These are phyloP conservation scores for Grammomys dolichurus DNA, from an alignment of 2,113 vertebrate species.

Conservation along the genomic window DNA sequence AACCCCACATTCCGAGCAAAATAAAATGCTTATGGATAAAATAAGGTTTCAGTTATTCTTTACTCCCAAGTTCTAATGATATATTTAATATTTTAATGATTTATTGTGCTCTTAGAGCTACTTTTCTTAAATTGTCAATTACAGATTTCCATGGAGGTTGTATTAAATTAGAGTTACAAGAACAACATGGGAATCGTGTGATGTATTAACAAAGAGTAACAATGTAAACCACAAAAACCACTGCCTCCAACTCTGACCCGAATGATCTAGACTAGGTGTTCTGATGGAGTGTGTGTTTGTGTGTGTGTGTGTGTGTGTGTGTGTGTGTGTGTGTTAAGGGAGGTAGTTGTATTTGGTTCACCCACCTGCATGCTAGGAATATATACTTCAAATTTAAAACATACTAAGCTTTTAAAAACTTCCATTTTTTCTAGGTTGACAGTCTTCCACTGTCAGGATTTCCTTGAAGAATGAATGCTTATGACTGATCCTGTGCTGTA, in stretches of 20 bases:
- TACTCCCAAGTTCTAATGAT: neutral
- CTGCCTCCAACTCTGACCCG: conserved; percentile 33
- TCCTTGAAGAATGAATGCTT: neutral
- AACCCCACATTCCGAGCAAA: neutral
- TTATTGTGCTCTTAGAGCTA: neutral
- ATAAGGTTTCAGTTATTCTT: neutral
- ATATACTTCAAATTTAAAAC: conserved; percentile 49
- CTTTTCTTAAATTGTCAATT: conserved; percentile 35
- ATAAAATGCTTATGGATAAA: neutral
- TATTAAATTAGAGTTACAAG: neutral
- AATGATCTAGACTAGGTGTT: neutral
- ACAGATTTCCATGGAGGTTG: neutral
- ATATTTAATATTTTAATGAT: conserved; percentile 30
- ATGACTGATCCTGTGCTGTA: neutral
- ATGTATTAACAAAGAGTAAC: neutral
- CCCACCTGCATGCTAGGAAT: neutral
- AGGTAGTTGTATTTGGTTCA: neutral
- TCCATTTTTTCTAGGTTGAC: neutral
- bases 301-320: neutral
- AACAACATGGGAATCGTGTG: neutral
- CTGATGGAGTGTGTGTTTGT: neutral
- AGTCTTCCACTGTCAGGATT: conserved; percentile 13
- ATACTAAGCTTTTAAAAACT: conserved; percentile 22
- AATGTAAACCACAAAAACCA: neutral
- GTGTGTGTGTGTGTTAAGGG: neutral